Conservation (phyloP, 2,797 vertebrate species). For the Xiphophorus birchmanni region DNA sequence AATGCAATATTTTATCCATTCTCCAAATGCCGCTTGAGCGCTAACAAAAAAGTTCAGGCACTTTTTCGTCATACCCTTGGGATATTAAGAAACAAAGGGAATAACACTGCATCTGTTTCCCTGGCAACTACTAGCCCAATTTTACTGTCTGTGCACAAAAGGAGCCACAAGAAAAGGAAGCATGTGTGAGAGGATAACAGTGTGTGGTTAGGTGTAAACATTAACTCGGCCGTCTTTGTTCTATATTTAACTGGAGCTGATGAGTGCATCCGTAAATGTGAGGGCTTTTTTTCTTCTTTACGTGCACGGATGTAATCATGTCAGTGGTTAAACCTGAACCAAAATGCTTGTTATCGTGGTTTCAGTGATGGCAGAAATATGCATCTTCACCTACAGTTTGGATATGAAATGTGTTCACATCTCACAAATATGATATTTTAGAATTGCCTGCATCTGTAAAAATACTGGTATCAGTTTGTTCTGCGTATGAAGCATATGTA, state of each 20-base stretch:
- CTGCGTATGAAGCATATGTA: neutral
- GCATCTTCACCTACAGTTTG: neutral
- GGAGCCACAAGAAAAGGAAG: constrained; percentile 35
- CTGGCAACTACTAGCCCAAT: constrained; percentile 72
- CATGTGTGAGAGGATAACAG: constrained; percentile 15
- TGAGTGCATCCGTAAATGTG: neutral
- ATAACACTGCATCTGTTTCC: constrained; percentile 77
- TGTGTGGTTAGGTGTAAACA: constrained; percentile 14
- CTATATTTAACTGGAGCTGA: constrained; percentile 17
- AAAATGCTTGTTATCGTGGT: neutral
- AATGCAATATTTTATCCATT: constrained; percentile 12
- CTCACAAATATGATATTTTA: neutral
- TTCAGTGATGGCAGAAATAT: neutral
- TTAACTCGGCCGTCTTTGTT: constrained; percentile 2
- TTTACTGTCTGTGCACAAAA: constrained; percentile 64
- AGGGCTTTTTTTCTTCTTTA: neutral
- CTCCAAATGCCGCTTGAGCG: constrained; percentile 25
- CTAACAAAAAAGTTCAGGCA: constrained; percentile 44
- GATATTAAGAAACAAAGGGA: constrained; percentile 59
- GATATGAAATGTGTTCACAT: neutral
- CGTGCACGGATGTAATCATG: neutral
- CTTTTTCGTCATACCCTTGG: constrained; percentile 42
- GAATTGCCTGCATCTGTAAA: neutral
- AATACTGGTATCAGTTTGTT: neutral
- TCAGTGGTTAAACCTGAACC: neutral